Evolutionary conservation across 2,888 invertebrate species (phyloP).

Genomic region (Isoperla grammatica): DNA sequence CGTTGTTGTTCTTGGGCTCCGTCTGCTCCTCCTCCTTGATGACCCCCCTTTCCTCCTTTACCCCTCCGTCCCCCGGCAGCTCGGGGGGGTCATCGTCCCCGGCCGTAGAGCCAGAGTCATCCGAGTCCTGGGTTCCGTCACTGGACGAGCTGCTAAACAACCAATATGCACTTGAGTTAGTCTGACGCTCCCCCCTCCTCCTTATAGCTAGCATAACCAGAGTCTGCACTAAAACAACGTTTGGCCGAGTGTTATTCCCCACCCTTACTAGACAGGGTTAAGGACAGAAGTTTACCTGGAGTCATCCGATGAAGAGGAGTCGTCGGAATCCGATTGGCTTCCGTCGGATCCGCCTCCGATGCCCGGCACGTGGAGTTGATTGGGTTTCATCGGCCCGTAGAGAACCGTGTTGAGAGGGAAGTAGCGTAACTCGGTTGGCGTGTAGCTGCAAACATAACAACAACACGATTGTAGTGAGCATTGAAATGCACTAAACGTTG

Average conservation of each 20-base stretch:
- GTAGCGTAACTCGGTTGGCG: conserved; percentile 79
- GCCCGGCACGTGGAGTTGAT: conserved; percentile 42
- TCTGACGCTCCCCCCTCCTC: too few species aligned
- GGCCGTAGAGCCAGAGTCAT: conserved; percentile 34
- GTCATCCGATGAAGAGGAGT: conserved; percentile 47
- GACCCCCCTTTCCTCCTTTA: conserved; percentile 22
- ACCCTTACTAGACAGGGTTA: too few species aligned
- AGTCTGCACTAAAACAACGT: background rate
- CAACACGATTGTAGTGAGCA: too few species aligned
- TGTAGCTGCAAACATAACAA: conserved; percentile 55
- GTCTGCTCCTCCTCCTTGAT: background rate
- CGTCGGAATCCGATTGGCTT: conserved; percentile 49
- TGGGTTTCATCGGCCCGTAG: conserved; percentile 54
- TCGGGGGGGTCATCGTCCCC: conserved; percentile 27
- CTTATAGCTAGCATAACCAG: background rate
- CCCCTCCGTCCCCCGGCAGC: conserved; percentile 21
- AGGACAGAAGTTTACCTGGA: conserved; percentile 42
- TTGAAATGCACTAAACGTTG: too few species aligned
- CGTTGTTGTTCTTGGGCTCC: conserved; percentile 21
- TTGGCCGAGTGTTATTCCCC: too few species aligned
- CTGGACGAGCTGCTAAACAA: conserved; percentile 43
- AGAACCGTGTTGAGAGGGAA: conserved; percentile 89
- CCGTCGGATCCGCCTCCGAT: conserved; percentile 49
- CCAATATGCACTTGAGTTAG: background rate
- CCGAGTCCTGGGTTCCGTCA: conserved; percentile 45